Evolutionary conservation across 53 echinoderm and acorn worm species (phyloP), one percentile per base, ranked within the genome.

Genomic region (Arbacia lixula): DNA sequence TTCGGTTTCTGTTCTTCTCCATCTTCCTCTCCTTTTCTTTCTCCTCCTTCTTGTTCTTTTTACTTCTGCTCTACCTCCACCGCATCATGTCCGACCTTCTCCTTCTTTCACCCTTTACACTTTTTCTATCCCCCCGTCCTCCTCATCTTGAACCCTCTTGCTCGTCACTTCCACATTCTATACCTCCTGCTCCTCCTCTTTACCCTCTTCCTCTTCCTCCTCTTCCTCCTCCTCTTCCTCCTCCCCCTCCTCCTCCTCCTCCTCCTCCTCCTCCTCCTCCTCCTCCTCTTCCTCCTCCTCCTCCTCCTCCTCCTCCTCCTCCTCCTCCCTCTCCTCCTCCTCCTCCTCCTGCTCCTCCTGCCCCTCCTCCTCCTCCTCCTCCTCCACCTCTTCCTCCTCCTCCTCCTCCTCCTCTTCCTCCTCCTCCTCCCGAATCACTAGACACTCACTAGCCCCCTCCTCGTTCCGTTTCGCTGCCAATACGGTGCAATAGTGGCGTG

Each of bases 271-370:
- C n/a, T n/a, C n/a, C n/a, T n/a, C n/a, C n/a, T n/a, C n/a, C n/a
- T n/a, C n/a, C n/a, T n/a, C n/a, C n/a, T n/a, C 20, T 26, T 6
- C 20, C 61, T 21, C 61, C 27, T 26, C n/a, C n/a, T n/a, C n/a
- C n/a, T n/a, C n/a, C n/a, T n/a, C n/a, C n/a, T n/a, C n/a, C 20
- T 20, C 6, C 61, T 60, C 61, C 61, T 20, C 6, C 61, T 11
- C 61, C n/a, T 20, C n/a, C 61, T 60, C 61, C 28, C 61, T 60
- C 61, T 60, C 61, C 20, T 20, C n/a, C 61, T 60, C 61, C 20
- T 46, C 46, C 46, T 46, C 46, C 14, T 14, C 14, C 6, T 46
- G 46, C 14, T 46, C 46, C n/a, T n/a, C n/a, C n/a, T n/a, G n/a
- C n/a, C n/a, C n/a, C n/a, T n/a, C n/a, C n/a, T n/a, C n/a, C n/a